Percentiles rank a stretch among this genome's conserved stretches.
These are phyloP conservation scores for Chlorops oryzae DNA, from an alignment of 1,140 invertebrate species.

Conservation along the genomic window DNA sequence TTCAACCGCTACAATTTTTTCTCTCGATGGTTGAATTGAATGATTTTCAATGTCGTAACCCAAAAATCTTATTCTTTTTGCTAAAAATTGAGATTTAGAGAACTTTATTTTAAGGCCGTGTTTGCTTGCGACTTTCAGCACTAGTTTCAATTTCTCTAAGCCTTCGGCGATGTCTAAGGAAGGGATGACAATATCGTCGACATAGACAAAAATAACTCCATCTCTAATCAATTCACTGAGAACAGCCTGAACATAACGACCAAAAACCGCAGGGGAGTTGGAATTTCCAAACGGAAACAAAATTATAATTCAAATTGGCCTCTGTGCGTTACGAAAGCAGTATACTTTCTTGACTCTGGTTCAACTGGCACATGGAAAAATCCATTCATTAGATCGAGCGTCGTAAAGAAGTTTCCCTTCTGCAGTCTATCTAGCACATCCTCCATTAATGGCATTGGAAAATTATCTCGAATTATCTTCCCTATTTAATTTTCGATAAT, in stretches of 20 bases:
- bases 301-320: slow-evolving; percentile 46
- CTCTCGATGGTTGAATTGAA: neutral
- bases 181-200: slow-evolving; percentile 8
- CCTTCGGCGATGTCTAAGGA: neutral
- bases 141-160: neutral
- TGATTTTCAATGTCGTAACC: neutral
- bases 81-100: slow-evolving; percentile 13
- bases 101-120: slow-evolving; percentile 26
- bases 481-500: too few species aligned
- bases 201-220: slow-evolving; percentile 3
- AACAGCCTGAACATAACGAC: slow-evolving; percentile 37
- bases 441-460: too few species aligned
- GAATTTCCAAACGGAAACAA: slow-evolving; percentile 49
- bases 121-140: neutral
- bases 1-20: neutral
- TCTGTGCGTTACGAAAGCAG: slow-evolving; percentile 45
- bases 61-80: neutral
- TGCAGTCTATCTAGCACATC: slow-evolving; percentile 24
- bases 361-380: slow-evolving; percentile 41
- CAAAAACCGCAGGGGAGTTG: slow-evolving; percentile 46
- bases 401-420: slow-evolving; percentile 38
- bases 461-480: too few species aligned
- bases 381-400: slow-evolving; percentile 49
- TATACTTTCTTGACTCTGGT: slow-evolving; percentile 33
- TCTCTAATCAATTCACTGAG: neutral